Evolutionary conservation across 2,888 invertebrate genomes (phyloP), one percentile per base, ranked within the genome.

Genomic region (Thumatha senex): DNA sequence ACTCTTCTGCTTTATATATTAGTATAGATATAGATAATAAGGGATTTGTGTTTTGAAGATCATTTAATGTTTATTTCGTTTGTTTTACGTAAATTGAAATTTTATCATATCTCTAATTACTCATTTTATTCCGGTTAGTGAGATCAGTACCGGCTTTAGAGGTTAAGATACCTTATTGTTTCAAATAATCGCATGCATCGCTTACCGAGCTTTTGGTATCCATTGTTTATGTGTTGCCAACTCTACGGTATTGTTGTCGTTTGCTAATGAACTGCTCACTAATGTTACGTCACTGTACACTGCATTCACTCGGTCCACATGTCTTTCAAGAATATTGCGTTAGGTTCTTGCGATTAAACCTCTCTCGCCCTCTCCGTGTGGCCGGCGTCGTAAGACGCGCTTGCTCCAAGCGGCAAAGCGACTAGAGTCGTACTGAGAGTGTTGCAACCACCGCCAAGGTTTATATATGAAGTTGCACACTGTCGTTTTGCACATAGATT

Each of bases 341-440:
- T 72, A 65, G 66, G 71, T 67, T 72, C 73, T 76, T 66, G 79
- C 72, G 78, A 79, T 78, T 73, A 63, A 62, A 67, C 72, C 89
- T 92, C 92, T 92, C 92, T 92, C 92, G 89, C 92, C 87, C 89
- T 92, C 87, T 91, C 92, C 91, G 90, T 86, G 80, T 83, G 86
- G 86, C 78, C 84, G 89, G 88, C 89, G 82, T 79, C 82, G 80
- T 78, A 52, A 45, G 62, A 81, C 84, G 86, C 85, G 86, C 89
- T 87, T 80, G 87, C 71, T 85, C 90, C 91, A 85, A 89, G 80
- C 92, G 92, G 92, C 92, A 92, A 91, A 91, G 92, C 92, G 92
- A 92, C 92, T 92, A 92, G 92, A 92, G 92, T 86, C 90, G 86
- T 84, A 92, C 92, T 92, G 92, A 91, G 84, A 76, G 84, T 89